Evolutionary conservation across 1,140 invertebrate species (phyloP), one percentile per base, ranked within the genome.

Genomic region (Scaptodrosophila lebanonensis): DNA sequence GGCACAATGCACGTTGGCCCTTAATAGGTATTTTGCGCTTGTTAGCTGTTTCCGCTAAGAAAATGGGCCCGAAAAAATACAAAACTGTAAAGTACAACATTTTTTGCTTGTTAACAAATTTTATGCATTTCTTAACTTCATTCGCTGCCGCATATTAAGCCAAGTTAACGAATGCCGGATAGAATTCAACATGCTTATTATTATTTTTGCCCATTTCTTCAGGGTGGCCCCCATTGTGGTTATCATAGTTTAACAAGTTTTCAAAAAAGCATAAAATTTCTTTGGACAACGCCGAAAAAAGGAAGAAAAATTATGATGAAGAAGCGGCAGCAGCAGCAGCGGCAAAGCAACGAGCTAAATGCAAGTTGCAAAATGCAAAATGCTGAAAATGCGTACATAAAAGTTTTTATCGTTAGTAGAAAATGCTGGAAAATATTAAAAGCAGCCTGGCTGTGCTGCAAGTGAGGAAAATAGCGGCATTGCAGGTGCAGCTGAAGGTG

Each of bases 241-340:
- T 82, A 82, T 82, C 75, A 82, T 82, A 82, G 66, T 82, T 82
- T 82, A 82, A 82, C 75, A 82, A 82, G 75, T 82, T 82, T 82
- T 79, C 62, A 82, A 82, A 82, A n/a, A 66, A 82, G 75, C 75
- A 70, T 75, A 70, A 73, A 82, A 82, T 82, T 82, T 70, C 69
- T 60, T 73, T 73, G 68, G 68, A 33, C 59, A 48, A 48, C 47
- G 56, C 33, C 36, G n/a, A n/a, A n/a, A n/a, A n/a, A n/a, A n/a
- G n/a, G n/a, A n/a, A n/a, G n/a, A n/a, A n/a, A n/a, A n/a, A n/a
- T n/a, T n/a, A n/a, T n/a, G n/a, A n/a, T n/a, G n/a, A n/a, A n/a
- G 9, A 4, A 33, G 32, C 5, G 12, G 32, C 3, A 9, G 32
- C 3, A 33, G 12, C 5, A 33, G 12, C 3, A 33, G 8, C 47